Evolutionary conservation across 1,140 invertebrate genomes (phyloP).

Genomic region (Cydia fagiglandana): DNA sequence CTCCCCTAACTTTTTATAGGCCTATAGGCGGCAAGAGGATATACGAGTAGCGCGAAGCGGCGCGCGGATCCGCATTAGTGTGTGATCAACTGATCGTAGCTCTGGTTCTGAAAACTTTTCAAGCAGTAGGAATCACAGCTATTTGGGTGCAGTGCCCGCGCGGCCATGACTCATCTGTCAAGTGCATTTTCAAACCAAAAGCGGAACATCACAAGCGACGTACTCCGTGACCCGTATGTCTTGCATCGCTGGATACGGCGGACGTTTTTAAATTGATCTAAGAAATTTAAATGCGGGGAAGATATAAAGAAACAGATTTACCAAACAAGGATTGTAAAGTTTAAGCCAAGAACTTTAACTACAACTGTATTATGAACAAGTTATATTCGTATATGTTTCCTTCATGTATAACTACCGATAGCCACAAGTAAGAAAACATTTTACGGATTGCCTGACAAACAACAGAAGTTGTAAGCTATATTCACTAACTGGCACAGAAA

Average conservation of each 20-base stretch:
- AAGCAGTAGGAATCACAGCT: neutral
- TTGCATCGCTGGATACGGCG: neutral
- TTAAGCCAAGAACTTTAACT: neutral
- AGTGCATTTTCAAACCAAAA: conserved; percentile 38
- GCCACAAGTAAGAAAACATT: too few relatives aligned
- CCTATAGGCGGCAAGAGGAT: too few relatives aligned
- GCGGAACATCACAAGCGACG: neutral
- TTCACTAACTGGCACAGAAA: too few relatives aligned
- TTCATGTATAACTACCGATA: too few relatives aligned
- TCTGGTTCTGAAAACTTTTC: neutral
- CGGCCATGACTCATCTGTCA: conserved; percentile 59
- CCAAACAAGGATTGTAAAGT: conserved; percentile 2
- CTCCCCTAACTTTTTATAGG: too few relatives aligned
- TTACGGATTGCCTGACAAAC: too few relatives aligned
- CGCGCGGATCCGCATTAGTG: too few relatives aligned
- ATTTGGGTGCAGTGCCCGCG: conserved; percentile 49
- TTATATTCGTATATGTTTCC: neutral
- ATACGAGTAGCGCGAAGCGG: too few relatives aligned
- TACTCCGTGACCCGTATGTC: neutral
- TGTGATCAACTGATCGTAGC: too few relatives aligned
- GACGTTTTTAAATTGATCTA: neutral
- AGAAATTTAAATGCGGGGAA: neutral
- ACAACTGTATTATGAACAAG: neutral
- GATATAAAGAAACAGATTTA: conserved; percentile 6
- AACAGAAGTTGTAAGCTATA: too few relatives aligned